These are phyloP conservation scores for Osmerus eperlanus DNA, from an alignment of 2,113 vertebrate species.

Conservation along the genomic window DNA sequence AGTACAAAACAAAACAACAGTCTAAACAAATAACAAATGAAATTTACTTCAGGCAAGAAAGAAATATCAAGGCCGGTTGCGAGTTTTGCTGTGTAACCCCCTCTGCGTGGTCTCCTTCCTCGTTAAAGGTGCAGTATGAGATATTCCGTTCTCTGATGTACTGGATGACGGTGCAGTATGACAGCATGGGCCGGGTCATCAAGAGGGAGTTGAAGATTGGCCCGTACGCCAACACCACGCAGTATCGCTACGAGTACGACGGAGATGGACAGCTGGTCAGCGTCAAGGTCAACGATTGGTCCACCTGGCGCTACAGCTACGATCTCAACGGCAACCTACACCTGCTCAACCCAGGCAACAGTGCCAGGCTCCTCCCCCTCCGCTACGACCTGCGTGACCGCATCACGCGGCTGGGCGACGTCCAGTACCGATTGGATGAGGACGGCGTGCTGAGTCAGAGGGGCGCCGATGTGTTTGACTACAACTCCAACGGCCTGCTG, in stretches of 20 bases:
- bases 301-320: conserved; percentile 87
- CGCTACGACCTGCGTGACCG: conserved; percentile 85
- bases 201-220: conserved; percentile 86
- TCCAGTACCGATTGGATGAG: conserved; percentile 85
- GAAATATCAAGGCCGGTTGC: too few relatives aligned
- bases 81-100: too few relatives aligned
- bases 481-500: conserved; percentile 86
- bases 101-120: too few relatives aligned
- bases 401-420: conserved; percentile 81
- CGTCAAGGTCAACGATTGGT: conserved; percentile 83
- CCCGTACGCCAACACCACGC: conserved; percentile 86
- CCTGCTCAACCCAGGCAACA: conserved; percentile 82
- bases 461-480: conserved; percentile 81
- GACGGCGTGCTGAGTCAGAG: conserved; percentile 83
- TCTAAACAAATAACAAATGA: too few relatives aligned
- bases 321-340: conserved; percentile 88
- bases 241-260: conserved; percentile 86
- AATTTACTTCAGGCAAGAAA: too few relatives aligned
- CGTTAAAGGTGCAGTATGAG: conserved; percentile 77
- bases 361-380: conserved; percentile 80
- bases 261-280: conserved; percentile 85
- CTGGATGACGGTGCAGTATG: conserved; percentile 90
- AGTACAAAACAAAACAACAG: too few relatives aligned
- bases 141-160: conserved; percentile 90
- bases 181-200: conserved; percentile 86